Conservation (phyloP, 35 echinoderm and acorn worm genomes). For the Holothuria glaberrima region DNA sequence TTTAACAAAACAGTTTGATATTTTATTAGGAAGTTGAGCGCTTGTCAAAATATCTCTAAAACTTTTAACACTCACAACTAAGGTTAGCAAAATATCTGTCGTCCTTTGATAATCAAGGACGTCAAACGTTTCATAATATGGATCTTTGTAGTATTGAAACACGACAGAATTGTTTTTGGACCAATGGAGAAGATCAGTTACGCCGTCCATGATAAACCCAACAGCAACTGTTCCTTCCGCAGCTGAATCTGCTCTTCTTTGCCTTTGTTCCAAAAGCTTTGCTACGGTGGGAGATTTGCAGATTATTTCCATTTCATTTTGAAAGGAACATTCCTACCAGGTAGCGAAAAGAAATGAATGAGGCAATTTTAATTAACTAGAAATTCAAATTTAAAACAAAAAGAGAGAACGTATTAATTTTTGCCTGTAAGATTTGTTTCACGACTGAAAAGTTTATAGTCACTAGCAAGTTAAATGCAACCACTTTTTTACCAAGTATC, state of each 20-base stretch:
- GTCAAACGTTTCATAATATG: slow-evolving; percentile 4
- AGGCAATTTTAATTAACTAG: too few species aligned
- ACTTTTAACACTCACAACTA: not conserved
- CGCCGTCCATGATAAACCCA: slow-evolving; percentile 49
- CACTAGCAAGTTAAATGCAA: too few species aligned
- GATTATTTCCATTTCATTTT: not conserved
- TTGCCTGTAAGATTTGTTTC: too few species aligned
- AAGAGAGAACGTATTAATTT: not conserved
- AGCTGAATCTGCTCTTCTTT: not conserved
- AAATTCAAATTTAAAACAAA: too few species aligned
- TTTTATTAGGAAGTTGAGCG: not conserved
- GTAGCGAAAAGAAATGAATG: not conserved
- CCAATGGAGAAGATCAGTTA: slow-evolving; percentile 7
- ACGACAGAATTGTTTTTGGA: not conserved
- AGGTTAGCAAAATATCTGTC: not conserved
- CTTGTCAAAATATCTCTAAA: too few species aligned
- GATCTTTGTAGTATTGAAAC: slow-evolving; percentile 15
- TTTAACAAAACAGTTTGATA: too few species aligned
- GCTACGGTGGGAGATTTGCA: not conserved
- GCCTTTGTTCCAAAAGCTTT: not conserved
- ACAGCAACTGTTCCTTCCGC: not conserved
- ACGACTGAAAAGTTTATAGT: too few species aligned
- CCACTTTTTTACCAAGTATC: too few species aligned
- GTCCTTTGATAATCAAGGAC: not conserved
- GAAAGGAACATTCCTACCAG: not conserved